Percentiles rank a stretch among this genome's conserved stretches.
These are phyloP conservation scores for Anadara kagoshimensis DNA, from an alignment of 1,140 invertebrate genomes.

Conservation along the genomic window DNA sequence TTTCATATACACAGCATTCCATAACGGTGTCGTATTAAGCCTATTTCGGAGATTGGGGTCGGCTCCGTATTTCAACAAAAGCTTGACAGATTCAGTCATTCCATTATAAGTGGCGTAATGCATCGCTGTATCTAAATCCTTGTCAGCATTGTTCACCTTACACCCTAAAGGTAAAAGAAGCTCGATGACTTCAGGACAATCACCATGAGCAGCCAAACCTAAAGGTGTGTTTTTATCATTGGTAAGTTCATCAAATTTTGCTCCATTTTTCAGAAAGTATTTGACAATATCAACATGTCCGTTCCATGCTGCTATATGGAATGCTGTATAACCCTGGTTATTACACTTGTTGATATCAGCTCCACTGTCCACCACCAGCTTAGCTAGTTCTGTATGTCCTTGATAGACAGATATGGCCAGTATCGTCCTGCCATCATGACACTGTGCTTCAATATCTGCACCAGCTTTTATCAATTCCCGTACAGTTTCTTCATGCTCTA, in stretches of 20 bases:
- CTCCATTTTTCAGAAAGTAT: constrained; percentile 44
- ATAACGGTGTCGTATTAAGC: constrained; percentile 56
- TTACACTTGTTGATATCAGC: constrained; percentile 46
- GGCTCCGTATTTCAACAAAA: constrained; percentile 58
- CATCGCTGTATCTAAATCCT: constrained; percentile 61
- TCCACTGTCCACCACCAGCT: constrained; percentile 47
- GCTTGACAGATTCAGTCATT: constrained; percentile 45
- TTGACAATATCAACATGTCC: constrained; percentile 48
- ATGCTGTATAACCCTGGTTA: constrained; percentile 48
- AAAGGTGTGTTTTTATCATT: constrained; percentile 60
- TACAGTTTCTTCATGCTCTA: constrained; percentile 47
- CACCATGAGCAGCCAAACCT: constrained; percentile 60
- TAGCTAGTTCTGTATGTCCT: constrained; percentile 30
- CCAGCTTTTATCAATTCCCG: constrained; percentile 53
- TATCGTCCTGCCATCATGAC: constrained; percentile 44
- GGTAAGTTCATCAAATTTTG: constrained; percentile 51
- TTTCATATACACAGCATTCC: constrained; percentile 62
- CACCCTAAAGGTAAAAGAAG: constrained; percentile 58
- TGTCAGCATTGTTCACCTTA: constrained; percentile 63
- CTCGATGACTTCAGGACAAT: constrained; percentile 43
- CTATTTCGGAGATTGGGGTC: constrained; percentile 55
- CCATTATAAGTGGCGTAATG: constrained; percentile 65
- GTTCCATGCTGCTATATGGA: constrained; percentile 64
- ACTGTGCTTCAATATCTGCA: constrained; percentile 50
- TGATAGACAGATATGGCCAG: constrained; percentile 54